phyloP scores from a whole-genome alignment of 2,888 invertebrate genomes.

The Zaprionus bogoriensis region DNA sequence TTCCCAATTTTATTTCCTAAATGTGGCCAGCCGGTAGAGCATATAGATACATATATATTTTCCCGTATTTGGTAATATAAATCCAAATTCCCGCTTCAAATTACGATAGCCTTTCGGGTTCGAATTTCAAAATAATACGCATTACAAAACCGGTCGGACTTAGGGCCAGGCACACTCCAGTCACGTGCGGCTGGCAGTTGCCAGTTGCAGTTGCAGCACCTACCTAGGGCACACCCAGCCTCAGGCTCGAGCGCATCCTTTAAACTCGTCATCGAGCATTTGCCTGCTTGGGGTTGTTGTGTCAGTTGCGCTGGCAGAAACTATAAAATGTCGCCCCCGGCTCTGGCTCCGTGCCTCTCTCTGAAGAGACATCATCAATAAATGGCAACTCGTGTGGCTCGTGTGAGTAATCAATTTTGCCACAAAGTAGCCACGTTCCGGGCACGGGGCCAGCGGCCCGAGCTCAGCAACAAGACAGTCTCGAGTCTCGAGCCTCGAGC shows the following conservation, averaged over 20 bases:
- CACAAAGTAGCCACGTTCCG: conserved; percentile 77
- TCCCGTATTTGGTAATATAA: too few species aligned
- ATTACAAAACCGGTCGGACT: conserved; percentile 1
- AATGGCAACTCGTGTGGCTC: conserved; percentile 51
- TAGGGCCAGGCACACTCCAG: conserved; percentile 16
- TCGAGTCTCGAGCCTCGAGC: too few species aligned
- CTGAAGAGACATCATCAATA: conserved; percentile 43
- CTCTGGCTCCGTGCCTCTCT: too few species aligned
- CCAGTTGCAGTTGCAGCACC: conserved; percentile 19
- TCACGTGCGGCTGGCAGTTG: conserved; percentile 20
- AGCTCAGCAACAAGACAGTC: background rate
- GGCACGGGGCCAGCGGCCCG: conserved; percentile 25
- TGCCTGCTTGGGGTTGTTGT: conserved; percentile 1
- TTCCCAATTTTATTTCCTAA: too few species aligned
- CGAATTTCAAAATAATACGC: background rate
- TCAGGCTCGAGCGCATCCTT: conserved; percentile 2
- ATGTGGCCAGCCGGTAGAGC: too few species aligned
- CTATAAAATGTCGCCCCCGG: conserved; percentile 55
- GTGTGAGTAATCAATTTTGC: conserved; percentile 76
- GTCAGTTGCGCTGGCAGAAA: conserved; percentile 29
- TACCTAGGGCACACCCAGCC: conserved; percentile 23
- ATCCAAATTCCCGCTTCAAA: background rate
- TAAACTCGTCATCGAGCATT: background rate
- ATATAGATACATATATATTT: too few species aligned
- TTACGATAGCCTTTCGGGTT: background rate